Evolutionary conservation across 2,797 vertebrate genomes (phyloP), one percentile per base, ranked within the genome.

Genomic region (Takifugu rubripes): DNA sequence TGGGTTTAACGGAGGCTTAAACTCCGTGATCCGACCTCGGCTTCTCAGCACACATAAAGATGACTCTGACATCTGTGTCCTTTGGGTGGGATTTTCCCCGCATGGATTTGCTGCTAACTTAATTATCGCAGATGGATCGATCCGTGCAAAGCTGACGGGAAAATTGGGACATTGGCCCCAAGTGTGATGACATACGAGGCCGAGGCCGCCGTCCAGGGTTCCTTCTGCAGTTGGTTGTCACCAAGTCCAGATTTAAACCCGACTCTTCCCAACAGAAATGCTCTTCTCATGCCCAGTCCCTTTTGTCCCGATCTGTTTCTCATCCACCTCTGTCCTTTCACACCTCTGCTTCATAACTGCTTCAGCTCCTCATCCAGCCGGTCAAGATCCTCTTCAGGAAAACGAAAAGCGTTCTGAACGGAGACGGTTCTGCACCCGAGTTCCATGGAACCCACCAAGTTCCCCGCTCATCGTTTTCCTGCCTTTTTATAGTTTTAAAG

Each of bases 151-250:
- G 16, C 21, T 54, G 26, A 61, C 49, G 55, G 53, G 26, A 61
- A 47, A 63, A 65, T 14, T 40, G 14, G 25, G n/a, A 47, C 12
- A 33, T 29, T 33, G 61, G 60, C 14, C 43, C 25, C 46, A 48
- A 48, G 27, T 48, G 43, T 53, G 29, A 46, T 47, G 21, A 53
- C 64, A 60, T 43, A 40, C 26, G 54, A 69, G 43, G 40, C 14
- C 40, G 48, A 47, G 56, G 10, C 44, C 52, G 21, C 25, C 40
- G 66, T 66, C 49, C 56, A 59, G 44, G 52, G 51, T 54, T 67
- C 74, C 49, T 72, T 59, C 54, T 56, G 33, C 46, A 65, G 56
- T 71, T 59, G 53, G 44, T 54, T 64, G 68, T 44, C 71, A 69
- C 50, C 16, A 46, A 44, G 56, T 79, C 33, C 33, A 10, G 66